These are phyloP conservation scores for Amniataba percoides DNA, from an alignment of 2,797 vertebrate species.

Conservation along the genomic window DNA sequence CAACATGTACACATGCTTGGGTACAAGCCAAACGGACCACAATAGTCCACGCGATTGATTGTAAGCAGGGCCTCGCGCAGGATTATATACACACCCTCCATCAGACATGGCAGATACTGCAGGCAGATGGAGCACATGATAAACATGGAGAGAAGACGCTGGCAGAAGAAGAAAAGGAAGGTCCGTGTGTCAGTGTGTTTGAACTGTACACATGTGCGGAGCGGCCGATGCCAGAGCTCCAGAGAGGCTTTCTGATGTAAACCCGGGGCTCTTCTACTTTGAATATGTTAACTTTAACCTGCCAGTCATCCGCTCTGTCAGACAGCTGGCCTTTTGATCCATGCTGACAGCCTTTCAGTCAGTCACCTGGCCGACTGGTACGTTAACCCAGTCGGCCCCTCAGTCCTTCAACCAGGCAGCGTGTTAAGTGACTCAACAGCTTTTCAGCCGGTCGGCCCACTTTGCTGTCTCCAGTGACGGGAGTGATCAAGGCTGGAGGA, in stretches of 20 bases:
- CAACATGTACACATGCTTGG: constrained; percentile 30
- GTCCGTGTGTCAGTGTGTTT: constrained; percentile 56
- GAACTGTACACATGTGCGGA: constrained; percentile 57
- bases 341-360: constrained; percentile 22
- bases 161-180: constrained; percentile 69
- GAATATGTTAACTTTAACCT: constrained; percentile 39
- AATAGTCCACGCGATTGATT: constrained; percentile 59
- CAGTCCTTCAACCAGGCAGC: constrained; percentile 13
- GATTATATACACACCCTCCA: constrained; percentile 71
- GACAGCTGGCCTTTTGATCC: constrained; percentile 29
- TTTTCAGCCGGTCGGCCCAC: constrained; percentile 20
- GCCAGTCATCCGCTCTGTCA: constrained; percentile 19
- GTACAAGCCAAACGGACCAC: constrained; percentile 45
- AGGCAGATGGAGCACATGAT: constrained; percentile 68
- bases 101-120: constrained; percentile 66
- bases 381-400: constrained; percentile 28
- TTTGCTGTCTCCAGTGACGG: constrained; percentile 64
- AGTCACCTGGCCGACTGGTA: constrained; percentile 16
- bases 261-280: constrained; percentile 33
- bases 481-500: constrained; percentile 80
- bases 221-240: constrained; percentile 42
- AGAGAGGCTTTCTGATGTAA: constrained; percentile 39
- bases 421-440: constrained; percentile 31
- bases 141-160: constrained; percentile 69
- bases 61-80: constrained; percentile 44